Base-by-base conservation (phyloP, 1,140 invertebrate genomes). In the Dryas iulia region DNA sequence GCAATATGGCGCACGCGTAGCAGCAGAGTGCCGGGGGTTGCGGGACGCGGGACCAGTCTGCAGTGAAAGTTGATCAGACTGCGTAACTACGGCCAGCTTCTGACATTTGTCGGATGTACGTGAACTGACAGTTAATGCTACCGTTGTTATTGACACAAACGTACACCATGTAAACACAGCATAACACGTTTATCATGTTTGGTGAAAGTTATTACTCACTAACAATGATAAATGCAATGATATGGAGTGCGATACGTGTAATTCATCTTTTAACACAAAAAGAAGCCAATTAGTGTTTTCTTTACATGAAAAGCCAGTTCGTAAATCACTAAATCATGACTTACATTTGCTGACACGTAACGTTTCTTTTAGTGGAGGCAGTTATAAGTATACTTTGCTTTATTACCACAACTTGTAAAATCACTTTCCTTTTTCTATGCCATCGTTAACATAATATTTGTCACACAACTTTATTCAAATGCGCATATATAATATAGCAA, bases 31-130 rank as follows among this genome's bases (percentile, higher is more conserved):
- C 33, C 35, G 63, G 18, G 69, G 64, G 68, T 21, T 54, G 67
- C 68, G 64, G 58, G 59, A 66, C 59, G 64, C 70, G 63, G 71
- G 71, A 73, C 74, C 69, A 77, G 73, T 72, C 69, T 63, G 66
- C 71, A 83, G 82, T 83, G 83, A 85, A 87, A 85, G 83, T 83
- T 82, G 75, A 82, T 79, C 72, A 71, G 52, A 68, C 65, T 59
- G 71, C 72, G 74, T 74, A 74, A 77, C 70, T 69, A 69, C 54
- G 64, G 39, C 28, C 71, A 69, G 58, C 71, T 58, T 77, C 74
- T 74, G 76, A 78, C 78, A 80, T 84, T 80, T 81, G 74, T 81
- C 73, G 62, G 69, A 75, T 77, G 66, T 76, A 79, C 79, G 77
- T 76, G 79, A 76, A 73, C 58, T 60, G 71, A 60, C 57, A 63